Percentiles rank a stretch among this genome's conserved stretches.
Evolutionary conservation across 1,140 invertebrate species (phyloP).

Genomic region (Agrilus planipennis): DNA sequence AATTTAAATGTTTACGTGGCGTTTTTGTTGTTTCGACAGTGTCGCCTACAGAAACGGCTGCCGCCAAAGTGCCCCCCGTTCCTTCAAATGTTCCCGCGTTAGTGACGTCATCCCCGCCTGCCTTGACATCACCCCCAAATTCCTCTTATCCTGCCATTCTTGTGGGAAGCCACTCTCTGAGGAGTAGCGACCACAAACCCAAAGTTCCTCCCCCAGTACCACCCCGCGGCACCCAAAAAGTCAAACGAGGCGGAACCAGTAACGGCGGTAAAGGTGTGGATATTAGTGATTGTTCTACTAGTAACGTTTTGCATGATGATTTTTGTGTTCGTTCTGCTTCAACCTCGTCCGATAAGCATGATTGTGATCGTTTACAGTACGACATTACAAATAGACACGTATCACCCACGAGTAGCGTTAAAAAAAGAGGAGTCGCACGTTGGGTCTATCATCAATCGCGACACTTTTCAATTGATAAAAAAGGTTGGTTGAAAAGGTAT

Average conservation of each 20-base stretch:
- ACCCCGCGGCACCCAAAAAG: constrained; percentile 60
- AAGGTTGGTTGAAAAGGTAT: too few species aligned
- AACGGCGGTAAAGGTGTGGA: constrained; percentile 22
- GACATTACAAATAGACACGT: too few species aligned
- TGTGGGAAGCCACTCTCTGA: constrained; percentile 31
- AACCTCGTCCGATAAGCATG: too few species aligned
- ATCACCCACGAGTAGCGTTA: too few species aligned
- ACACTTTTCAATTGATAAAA: too few species aligned
- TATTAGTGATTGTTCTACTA: constrained; percentile 5
- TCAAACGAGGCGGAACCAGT: constrained; percentile 37
- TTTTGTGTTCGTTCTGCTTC: constrained; percentile 3
- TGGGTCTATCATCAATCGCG: too few species aligned
- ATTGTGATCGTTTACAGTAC: too few species aligned
- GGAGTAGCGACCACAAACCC: constrained; percentile 39
- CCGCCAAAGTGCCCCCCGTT: constrained; percentile 16
- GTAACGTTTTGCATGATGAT: constrained; percentile 7
- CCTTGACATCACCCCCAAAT: constrained; percentile 44
- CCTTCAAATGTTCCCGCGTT: constrained; percentile 33
- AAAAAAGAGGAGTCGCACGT: too few species aligned
- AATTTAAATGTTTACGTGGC: too few species aligned
- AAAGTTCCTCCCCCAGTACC: constrained; percentile 70
- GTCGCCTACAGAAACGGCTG: constrained; percentile 18
- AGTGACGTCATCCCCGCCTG: constrained; percentile 39
- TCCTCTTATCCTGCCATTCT: constrained; percentile 39
- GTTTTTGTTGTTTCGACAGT: constrained; percentile 10